A percentile compares a stretch with the other conserved stretches of the same genome.
phyloP scores from a whole-genome alignment of 2,888 invertebrate genomes.

The Macaria notata region DNA sequence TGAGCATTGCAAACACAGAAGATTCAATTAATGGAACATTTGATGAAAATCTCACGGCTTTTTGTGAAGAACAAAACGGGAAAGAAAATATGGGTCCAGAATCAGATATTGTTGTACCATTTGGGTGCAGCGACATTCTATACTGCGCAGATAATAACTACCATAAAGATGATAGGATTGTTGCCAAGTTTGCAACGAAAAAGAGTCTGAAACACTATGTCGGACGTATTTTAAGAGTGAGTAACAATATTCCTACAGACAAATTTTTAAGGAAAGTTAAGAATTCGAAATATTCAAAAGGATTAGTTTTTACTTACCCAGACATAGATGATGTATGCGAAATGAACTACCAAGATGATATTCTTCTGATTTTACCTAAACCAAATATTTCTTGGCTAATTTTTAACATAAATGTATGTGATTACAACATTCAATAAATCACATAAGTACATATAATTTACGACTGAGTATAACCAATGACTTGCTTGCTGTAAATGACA shows the following conservation, averaged over 20 bases:
- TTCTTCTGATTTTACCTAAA: conserved; percentile 23
- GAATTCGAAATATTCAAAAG: conserved; percentile 21
- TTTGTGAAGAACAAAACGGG: conserved; percentile 18
- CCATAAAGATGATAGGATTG: conserved; percentile 24
- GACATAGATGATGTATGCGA: conserved; percentile 27
- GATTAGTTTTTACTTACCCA: conserved; percentile 25
- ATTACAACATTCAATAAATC: conserved; percentile 24
- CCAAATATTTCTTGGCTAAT: conserved; percentile 22
- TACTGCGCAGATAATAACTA: conserved; percentile 17
- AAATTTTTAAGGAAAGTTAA: conserved; percentile 26
- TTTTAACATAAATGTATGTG: conserved; percentile 23
- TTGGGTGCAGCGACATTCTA: conserved; percentile 23
- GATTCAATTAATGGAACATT: conserved; percentile 20
- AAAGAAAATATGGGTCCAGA: conserved; percentile 19
- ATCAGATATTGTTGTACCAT: conserved; percentile 15
- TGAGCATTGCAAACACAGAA: conserved; percentile 9
- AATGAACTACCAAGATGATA: conserved; percentile 22
- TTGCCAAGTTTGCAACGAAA: conserved; percentile 30
- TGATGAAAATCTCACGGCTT: conserved; percentile 10
- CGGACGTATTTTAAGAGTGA: conserved; percentile 22
- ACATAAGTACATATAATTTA: conserved; percentile 9
- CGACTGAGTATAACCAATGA: conserved; percentile 9
- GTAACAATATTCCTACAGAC: conserved; percentile 21
- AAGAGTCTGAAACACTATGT: conserved; percentile 30
- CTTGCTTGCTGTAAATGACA: conserved; percentile 9